A percentile compares a stretch with the other conserved stretches of the same genome.
Evolutionary conservation across 2,888 invertebrate genomes (phyloP).

Genomic region (Apotomis turbidana): DNA sequence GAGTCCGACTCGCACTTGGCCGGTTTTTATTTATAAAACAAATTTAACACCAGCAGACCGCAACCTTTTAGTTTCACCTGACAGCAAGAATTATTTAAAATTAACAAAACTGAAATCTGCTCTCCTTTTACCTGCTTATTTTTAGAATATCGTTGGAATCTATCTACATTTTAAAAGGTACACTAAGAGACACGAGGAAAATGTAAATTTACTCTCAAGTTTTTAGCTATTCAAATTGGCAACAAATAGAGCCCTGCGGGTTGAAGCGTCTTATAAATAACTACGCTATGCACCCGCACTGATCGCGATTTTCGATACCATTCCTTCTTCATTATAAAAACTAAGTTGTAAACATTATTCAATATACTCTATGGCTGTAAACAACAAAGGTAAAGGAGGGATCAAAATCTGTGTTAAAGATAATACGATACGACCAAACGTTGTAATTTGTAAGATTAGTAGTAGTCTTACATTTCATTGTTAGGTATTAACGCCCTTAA

Average conservation of each 20-base stretch:
- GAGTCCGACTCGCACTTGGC: too few relatives aligned
- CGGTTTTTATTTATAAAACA: not conserved
- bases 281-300: conserved; percentile 15
- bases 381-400: too few relatives aligned
- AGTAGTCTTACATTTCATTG: too few relatives aligned
- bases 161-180: conserved; percentile 20
- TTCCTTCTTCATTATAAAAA: not conserved
- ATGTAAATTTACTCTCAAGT: conserved; percentile 22
- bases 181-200: conserved; percentile 19
- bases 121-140: not conserved
- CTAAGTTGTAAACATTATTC: too few relatives aligned
- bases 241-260: conserved; percentile 22
- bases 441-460: too few relatives aligned
- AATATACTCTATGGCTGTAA: too few relatives aligned
- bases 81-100: not conserved
- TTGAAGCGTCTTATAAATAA: conserved; percentile 1
- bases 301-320: not conserved
- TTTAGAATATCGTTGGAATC: not conserved
- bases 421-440: too few relatives aligned
- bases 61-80: not conserved
- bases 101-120: not conserved
- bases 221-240: conserved; percentile 28
- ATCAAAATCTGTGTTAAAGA: too few relatives aligned
- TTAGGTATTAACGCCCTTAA: not conserved
- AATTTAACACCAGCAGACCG: not conserved